These are phyloP conservation scores for Daphoenositta chrysoptera DNA, from an alignment of 2,113 vertebrate genomes.

Conservation along the genomic window DNA sequence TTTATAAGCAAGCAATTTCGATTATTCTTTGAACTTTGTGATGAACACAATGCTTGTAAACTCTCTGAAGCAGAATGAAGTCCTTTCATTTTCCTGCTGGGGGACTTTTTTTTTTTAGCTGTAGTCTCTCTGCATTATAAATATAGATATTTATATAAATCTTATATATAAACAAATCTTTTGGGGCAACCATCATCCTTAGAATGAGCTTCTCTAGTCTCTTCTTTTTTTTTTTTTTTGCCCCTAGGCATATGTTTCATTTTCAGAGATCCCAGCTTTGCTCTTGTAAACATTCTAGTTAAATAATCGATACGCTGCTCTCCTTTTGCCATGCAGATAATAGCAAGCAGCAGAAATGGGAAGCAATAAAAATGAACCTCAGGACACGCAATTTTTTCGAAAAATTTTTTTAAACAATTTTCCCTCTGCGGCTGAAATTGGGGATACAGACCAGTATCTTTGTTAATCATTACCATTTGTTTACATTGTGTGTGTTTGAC, in stretches of 20 bases:
- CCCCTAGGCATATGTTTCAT: neutral
- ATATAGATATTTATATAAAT: neutral
- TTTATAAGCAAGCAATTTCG: neutral
- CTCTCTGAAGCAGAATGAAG: constrained; percentile 59
- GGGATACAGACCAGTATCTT: constrained; percentile 58
- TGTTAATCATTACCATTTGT: constrained; percentile 74
- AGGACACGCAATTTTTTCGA: neutral
- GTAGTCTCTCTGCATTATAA: constrained; percentile 41
- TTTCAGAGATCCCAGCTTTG: constrained; percentile 49
- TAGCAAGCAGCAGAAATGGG: neutral
- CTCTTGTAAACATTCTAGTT: constrained; percentile 61
- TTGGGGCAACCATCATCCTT: constrained; percentile 40
- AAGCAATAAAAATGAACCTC: constrained; percentile 34
- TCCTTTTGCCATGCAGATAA: constrained; percentile 37
- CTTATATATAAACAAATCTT: constrained; percentile 6
- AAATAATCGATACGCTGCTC: constrained; percentile 66
- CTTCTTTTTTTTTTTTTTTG: neutral
- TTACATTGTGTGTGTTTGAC: constrained; percentile 62
- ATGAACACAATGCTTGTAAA: constrained; percentile 34
- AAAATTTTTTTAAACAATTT: neutral
- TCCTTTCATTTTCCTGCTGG: constrained; percentile 52
- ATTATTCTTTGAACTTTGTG: constrained; percentile 52
- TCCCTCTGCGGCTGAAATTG: constrained; percentile 46
- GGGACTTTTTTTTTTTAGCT: neutral
- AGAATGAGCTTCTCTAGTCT: neutral